Evolutionary conservation across 2,888 invertebrate genomes (phyloP), one percentile per base, ranked within the genome.

Genomic region (Lepidochitona cinerea): DNA sequence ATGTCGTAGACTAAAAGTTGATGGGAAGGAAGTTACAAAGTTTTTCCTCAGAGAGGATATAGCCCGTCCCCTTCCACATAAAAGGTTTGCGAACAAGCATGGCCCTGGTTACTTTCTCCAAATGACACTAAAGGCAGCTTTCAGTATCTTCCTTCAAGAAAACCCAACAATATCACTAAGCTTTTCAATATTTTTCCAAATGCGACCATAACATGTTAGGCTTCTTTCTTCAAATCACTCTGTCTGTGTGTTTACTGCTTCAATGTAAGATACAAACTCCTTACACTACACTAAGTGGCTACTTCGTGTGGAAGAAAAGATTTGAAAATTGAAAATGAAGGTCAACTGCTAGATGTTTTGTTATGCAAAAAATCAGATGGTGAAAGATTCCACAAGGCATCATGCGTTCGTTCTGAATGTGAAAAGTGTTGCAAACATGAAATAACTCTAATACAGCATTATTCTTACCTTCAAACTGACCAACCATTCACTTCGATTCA

Each of bases 311-410:
- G n/a, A 9, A 41, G 18, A 12, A 23, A 23, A 26, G 23, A 9
- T 7, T 7, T 12, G 54, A 54, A 54, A 54, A 9, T 37, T 14
- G 29, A 18, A 12, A 26, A 68, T 68, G 68, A 68, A 37, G 5
- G 5, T 9, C 12, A 68, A n/a, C 29, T 37, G 6, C 6, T 41
- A n/a, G 37, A 37, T 26, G 26, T 41, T 7, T 29, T 68, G 6
- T 14, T 68, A 12, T 68, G 68, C 26, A 18, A 14, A 29, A 68
- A 68, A 14, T 68, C 68, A 37, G 68, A 68, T 66, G 66, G 66
- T 14, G 66, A 23, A 37, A 37, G 68, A n/a, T 68, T 68, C 41
- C 68, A 68, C 41, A 12, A 12, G 18, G 5, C 26, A 9, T 6
- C 37, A 7, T 68, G 68, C 29, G 41, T 68, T 23, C 5, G 7